Conservation (phyloP, 2,797 vertebrate species). For the Urophycis tenuis region DNA sequence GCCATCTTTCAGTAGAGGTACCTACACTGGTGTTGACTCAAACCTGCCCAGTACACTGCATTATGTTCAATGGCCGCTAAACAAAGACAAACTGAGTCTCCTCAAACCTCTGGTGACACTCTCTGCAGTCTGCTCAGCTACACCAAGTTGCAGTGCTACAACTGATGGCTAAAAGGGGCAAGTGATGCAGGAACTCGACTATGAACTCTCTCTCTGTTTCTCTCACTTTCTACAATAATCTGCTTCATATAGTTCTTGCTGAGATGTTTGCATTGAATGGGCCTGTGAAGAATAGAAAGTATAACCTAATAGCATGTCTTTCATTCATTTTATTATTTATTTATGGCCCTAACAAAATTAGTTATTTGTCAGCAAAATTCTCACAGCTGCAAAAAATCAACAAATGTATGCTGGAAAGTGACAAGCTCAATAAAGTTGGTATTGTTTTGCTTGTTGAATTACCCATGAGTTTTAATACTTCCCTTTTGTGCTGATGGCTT, state of each 20-base stretch:
- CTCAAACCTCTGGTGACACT: conserved; percentile 41
- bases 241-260: conserved; percentile 49
- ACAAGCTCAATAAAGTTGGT: conserved; percentile 51
- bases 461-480: conserved; percentile 71
- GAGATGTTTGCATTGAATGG: conserved; percentile 65
- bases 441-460: conserved; percentile 65
- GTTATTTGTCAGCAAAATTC: conserved; percentile 49
- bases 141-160: conserved; percentile 48
- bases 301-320: conserved; percentile 56
- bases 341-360: conserved; percentile 52
- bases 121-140: conserved; percentile 51
- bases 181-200: conserved; percentile 59
- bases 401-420: conserved; percentile 47
- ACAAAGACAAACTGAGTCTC: conserved; percentile 58
- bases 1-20: too few relatives aligned
- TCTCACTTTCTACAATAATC: conserved; percentile 41
- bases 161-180: conserved; percentile 63
- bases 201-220: conserved; percentile 43
- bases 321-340: conserved; percentile 59
- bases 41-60: conserved; percentile 15
- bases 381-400: conserved; percentile 64
- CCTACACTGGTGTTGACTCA: not conserved
- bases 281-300: conserved; percentile 45
- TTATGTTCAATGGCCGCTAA: conserved; percentile 31
- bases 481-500: conserved; percentile 61